Base-by-base conservation (phyloP, 2,888 invertebrate species). In the Clivina fossor region DNA sequence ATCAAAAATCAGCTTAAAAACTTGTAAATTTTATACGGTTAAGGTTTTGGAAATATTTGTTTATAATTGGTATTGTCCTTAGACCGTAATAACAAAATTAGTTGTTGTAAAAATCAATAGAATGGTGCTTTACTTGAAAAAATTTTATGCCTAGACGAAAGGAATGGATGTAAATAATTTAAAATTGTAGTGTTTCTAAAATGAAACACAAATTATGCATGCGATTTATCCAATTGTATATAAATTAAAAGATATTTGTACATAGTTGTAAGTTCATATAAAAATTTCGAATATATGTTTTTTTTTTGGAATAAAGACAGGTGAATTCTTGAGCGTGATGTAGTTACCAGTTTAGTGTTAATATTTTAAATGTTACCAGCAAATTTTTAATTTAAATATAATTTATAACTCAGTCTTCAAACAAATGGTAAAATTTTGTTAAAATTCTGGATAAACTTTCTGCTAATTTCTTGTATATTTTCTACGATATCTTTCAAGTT, bases 161-260 rank as follows among this genome's bases (percentile, higher is more conserved):
- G 13, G 5, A 41, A 20, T 41, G 20, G 22, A 32, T 47, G 47
- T 47, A 47, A 20, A 47, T 47, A 47, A 37, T 22, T 24, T 24
- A 24, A 24, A 13, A 26, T 43, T 43, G 11, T 26, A 28, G 44
- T 44, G 24, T 20, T 38, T 15, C 20, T 3, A 19, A 38, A 19
- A 20, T 35, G 48, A 48, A 11, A 24, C 35, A 32, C 22, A 26
- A 33, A 24, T 43, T 43, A 33, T 43, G 53, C 53, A 53, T 53
- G 53, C 44, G 44, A 53, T 32, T 53, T 44, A 32, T 32, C 43
- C 32, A 44, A 44, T 44, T 53, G 53, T 53, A 53, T 44, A 53
- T 53, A 53, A 44, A 44, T 43, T 44, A 49, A 46, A 46, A 20
- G 35, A 37, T 50, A 49, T 38, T 43, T 53, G 53, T 53, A 53